These are phyloP conservation scores for Listronotus oregonensis DNA, from an alignment of 1,140 invertebrate species.

Conservation along the genomic window DNA sequence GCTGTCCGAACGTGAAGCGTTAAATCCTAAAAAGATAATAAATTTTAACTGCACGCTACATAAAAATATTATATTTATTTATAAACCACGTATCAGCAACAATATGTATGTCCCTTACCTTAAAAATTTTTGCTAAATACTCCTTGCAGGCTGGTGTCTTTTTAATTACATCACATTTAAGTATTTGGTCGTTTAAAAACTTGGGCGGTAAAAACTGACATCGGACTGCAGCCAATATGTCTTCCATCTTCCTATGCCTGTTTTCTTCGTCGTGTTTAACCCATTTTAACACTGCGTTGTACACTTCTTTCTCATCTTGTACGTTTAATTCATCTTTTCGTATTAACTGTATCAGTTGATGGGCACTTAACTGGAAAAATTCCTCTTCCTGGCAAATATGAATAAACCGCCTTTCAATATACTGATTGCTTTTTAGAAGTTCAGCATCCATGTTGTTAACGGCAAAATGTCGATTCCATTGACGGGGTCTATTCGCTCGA, in stretches of 20 bases:
- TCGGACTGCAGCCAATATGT: constrained; percentile 83
- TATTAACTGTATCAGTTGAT: constrained; percentile 80
- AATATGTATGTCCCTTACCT: too few species aligned
- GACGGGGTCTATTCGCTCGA: constrained; percentile 88
- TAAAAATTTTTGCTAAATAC: constrained; percentile 87
- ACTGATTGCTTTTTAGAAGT: constrained; percentile 82
- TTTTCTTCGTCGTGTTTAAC: constrained; percentile 85
- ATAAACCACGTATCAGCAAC: too few species aligned
- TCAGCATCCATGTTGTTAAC: constrained; percentile 89
- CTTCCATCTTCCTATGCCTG: constrained; percentile 81
- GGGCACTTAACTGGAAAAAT: constrained; percentile 79
- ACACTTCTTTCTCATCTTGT: constrained; percentile 87
- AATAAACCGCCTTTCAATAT: constrained; percentile 88
- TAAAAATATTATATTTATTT: constrained; percentile 9
- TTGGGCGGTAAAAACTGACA: constrained; percentile 91
- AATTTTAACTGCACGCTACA: not conserved
- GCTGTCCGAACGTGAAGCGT: constrained; percentile 80
- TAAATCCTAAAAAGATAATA: constrained; percentile 65
- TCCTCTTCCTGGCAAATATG: constrained; percentile 91
- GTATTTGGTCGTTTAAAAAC: constrained; percentile 88
- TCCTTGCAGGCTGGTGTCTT: constrained; percentile 87
- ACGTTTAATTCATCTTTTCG: constrained; percentile 89
- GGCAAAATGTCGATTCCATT: constrained; percentile 91
- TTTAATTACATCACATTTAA: constrained; percentile 84
- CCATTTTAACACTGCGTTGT: constrained; percentile 90